A percentile compares a stretch with the other conserved stretches of the same genome.
These are phyloP conservation scores for Cyclargus thomasi DNA, from an alignment of 1,140 invertebrate species.

Conservation along the genomic window DNA sequence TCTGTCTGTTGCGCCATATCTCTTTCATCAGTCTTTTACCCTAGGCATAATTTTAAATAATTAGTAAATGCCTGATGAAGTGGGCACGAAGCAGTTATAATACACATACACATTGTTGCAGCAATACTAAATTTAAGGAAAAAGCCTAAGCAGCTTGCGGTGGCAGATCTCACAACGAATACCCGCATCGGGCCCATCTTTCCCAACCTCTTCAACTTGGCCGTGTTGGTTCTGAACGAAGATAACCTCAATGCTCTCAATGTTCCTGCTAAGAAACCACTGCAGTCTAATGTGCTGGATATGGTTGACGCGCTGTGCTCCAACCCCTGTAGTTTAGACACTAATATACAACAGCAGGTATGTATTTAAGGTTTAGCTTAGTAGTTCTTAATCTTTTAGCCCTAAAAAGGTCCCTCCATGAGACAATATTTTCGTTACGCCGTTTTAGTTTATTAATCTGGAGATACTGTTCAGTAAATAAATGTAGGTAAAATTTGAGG, in stretches of 20 bases:
- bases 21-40: no score
- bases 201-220: conserved; percentile 69
- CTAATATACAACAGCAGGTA: conserved; percentile 71
- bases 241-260: conserved; percentile 66
- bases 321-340: conserved; percentile 69
- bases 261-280: conserved; percentile 59
- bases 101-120: conserved; percentile 38
- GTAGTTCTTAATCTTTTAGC: not conserved
- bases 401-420: no score
- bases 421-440: no score
- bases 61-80: no score
- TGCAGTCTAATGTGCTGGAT: conserved; percentile 67
- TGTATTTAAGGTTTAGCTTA: no score
- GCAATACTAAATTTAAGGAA: conserved; percentile 67
- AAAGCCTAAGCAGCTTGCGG: conserved; percentile 61
- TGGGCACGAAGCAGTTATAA: no score
- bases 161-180: conserved; percentile 68
- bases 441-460: no score
- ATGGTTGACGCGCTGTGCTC: conserved; percentile 70
- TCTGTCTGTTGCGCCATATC: no score
- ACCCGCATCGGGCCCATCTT: conserved; percentile 70
- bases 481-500: no score
- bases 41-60: no score
- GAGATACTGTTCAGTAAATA: no score
- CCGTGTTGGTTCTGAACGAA: conserved; percentile 66